Evolutionary conservation across 92 coral and sea anemone genomes (phyloP).

Genomic region (Desmophyllum pertusum): DNA sequence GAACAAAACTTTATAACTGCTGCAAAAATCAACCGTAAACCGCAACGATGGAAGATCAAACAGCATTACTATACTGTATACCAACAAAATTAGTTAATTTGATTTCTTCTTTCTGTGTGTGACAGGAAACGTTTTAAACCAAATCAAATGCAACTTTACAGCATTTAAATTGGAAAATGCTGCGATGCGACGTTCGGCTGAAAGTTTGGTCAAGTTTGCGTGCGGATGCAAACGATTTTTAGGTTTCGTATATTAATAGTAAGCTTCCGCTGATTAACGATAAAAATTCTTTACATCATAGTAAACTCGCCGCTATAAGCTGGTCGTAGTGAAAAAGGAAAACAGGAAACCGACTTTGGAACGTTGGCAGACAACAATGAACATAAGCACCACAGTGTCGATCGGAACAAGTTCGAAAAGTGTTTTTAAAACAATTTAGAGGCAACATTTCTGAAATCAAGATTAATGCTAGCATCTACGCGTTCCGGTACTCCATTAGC

Average conservation of each 20-base stretch:
- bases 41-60: not conserved
- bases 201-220: constrained; percentile 3
- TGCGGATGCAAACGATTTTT: not conserved
- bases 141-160: not conserved
- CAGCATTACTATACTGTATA: too few species aligned
- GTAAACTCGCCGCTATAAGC: not conserved
- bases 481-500: not conserved
- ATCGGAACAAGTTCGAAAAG: not conserved
- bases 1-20: not conserved
- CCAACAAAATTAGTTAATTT: not conserved
- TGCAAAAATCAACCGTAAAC: not conserved
- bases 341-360: constrained; percentile 14
- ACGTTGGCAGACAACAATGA: constrained; percentile 15
- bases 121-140: not conserved
- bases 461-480: not conserved
- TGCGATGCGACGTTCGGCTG: not conserved
- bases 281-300: not conserved
- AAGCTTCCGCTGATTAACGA: not conserved
- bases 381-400: not conserved
- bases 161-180: not conserved
- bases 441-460: not conserved
- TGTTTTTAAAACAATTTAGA: not conserved
- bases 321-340: not conserved
- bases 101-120: not conserved
- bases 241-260: not conserved